Evolutionary conservation across 2,888 invertebrate genomes (phyloP), one percentile per base, ranked within the genome.

Genomic region (Chalcosyrphus nemorum): DNA sequence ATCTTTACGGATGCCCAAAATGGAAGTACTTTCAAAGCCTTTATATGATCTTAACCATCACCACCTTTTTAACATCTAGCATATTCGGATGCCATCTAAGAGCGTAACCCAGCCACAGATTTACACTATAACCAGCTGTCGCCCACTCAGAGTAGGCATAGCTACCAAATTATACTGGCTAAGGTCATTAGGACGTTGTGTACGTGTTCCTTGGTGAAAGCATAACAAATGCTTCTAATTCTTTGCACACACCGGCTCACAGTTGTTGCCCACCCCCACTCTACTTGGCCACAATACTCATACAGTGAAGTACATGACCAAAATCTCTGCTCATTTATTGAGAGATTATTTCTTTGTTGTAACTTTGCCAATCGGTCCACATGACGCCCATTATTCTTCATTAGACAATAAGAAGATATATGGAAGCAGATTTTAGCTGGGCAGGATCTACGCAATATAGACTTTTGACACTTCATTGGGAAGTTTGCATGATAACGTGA

Each of bases 311-410:
- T 70, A 81, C 59, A 57, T 71, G 61, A 50, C 72, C 6, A 7
- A 72, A 82, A 72, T 77, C 66, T 77, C 45, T 56, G 68, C 72
- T 72, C 82, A 82, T 82, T 82, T 82, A 82, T 82, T 77, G 71
- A 68, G 66, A 72, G 72, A 77, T 82, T 77, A 82, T 82, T 72
- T 56, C 61, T 77, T 35, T 72, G 47, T 35, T 63, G 52, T 65
- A 19, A 54, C 43, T 41, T 35, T 38, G 45, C 17, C 50, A 59
- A 21, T 15, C 35, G 71, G 43, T 43, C 57, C 76, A 75, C 59
- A 70, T 71, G 75, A 24, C 17, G 63, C 15, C 29, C 71, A 81
- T 81, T 76, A 76, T 71, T 81, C 70, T 41, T 76, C 70, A 81
- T 81, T 81, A 76, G 81, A 63, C 61, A 65, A 75, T 70, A 32